These are phyloP conservation scores for Cephus runcator DNA, from an alignment of 2,888 invertebrate species.

Conservation along the genomic window DNA sequence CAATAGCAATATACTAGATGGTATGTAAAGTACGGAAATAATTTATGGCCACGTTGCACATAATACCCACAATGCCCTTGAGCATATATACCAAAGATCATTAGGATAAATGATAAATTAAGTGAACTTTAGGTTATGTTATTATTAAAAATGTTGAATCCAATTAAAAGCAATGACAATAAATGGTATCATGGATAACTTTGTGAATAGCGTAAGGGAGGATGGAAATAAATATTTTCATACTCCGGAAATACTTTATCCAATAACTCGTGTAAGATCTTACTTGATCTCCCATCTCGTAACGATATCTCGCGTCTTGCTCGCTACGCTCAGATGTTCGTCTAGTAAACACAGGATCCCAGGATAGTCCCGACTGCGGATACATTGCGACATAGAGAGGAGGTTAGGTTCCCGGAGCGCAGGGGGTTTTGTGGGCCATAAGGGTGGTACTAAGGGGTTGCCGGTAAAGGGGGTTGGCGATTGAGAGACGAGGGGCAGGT, in stretches of 20 bases:
- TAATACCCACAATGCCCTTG: background rate
- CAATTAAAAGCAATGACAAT: background rate
- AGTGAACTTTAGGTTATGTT: too few relatives aligned
- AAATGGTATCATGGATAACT: background rate
- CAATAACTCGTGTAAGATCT: background rate
- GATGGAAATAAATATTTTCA: background rate
- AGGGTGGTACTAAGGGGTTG: slow-evolving; percentile 24
- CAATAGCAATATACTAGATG: background rate
- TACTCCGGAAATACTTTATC: background rate
- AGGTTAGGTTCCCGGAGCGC: slow-evolving; percentile 33
- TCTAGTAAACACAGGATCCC: background rate
- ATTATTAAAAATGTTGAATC: too few relatives aligned
- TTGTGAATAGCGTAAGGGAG: background rate
- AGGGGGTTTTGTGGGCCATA: slow-evolving; percentile 34
- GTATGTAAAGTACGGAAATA: background rate
- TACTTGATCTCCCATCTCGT: background rate
- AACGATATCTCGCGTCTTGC: background rate
- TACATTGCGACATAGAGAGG: slow-evolving; percentile 60
- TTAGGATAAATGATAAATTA: background rate
- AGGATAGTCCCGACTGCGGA: slow-evolving; percentile 53
- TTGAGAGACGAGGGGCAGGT: slow-evolving; percentile 17
- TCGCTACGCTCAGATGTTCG: too few relatives aligned
- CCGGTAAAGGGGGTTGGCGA: slow-evolving; percentile 22
- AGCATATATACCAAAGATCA: background rate
- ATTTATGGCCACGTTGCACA: background rate